Evolutionary conservation across 2,888 invertebrate species (phyloP), one percentile per base, ranked within the genome.

Genomic region (Hirtodrosophila confusa): DNA sequence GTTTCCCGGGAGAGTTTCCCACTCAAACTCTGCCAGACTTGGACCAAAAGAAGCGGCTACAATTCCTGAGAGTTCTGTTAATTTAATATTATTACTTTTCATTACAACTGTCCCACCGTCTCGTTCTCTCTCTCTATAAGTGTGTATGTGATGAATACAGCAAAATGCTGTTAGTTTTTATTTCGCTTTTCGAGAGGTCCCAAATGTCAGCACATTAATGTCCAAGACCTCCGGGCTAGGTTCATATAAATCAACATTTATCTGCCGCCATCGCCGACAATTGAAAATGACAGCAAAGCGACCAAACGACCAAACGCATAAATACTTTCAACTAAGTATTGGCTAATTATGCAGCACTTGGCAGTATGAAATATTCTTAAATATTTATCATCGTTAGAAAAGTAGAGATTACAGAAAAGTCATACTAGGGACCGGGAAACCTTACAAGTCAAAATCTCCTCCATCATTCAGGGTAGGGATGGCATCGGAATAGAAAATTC

Each of bases 71-170:
- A 85, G 82, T 78, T 82, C 76, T 84, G 80, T 88, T 88, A 86
- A 88, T 88, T 87, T 88, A 84, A 86, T 88, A 88, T 87, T 88
- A 87, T 87, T 88, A 88, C 86, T 84, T 88, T 88, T 88, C 88
- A 88, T 88, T 88, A 87, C 82, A 79, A 83, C 47, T 57, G 60
- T 44, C 49, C 56, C 48, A 41, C 27, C 12, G 43, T 49, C 27
- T 48, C 24, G 49, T 49, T 23, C 31, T 27, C 24, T 17, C 33
- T 27, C 8, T 23, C 27, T 11, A 9, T 6, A 5, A 27, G 5
- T 48, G 40, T 41, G 40, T 31, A 31, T 31, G 31, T 31, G 53
- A 75, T 74, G 61, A 37, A 51, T 50, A 56, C 65, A 62, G 45
- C 47, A 33, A 74, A 70, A 80, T 66, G 75, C 69, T 82, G 79